phyloP scores from a whole-genome alignment of 1,140 invertebrate genomes.

The Papilio polyxenes region DNA sequence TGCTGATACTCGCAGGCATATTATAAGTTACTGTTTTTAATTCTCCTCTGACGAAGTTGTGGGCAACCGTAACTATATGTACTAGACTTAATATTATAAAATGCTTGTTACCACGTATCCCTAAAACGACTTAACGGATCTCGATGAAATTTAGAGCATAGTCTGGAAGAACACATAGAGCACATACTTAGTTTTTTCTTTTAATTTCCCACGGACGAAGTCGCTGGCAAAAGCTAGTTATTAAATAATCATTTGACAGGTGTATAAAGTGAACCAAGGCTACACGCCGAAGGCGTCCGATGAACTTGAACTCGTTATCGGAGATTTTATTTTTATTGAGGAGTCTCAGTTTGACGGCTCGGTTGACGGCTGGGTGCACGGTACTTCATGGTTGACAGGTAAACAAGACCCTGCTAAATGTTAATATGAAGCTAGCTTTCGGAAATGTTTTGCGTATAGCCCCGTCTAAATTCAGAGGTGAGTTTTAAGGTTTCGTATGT shows the following conservation, averaged over 20 bases:
- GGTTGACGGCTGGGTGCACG: slow-evolving; percentile 92
- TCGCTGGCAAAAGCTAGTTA: not conserved
- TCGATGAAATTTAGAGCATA: too few species aligned
- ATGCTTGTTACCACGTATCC: too few species aligned
- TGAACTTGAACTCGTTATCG: slow-evolving; percentile 91
- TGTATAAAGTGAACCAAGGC: slow-evolving; percentile 90
- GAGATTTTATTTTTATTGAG: slow-evolving; percentile 92
- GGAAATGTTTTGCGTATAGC: slow-evolving; percentile 11
- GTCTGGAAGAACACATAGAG: too few species aligned
- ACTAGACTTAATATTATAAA: too few species aligned
- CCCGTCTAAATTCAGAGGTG: slow-evolving; percentile 50
- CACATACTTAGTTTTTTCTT: too few species aligned
- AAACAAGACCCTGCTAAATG: slow-evolving; percentile 29
- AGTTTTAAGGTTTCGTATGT: slow-evolving; percentile 41
- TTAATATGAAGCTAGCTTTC: slow-evolving; percentile 17
- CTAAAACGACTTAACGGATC: too few species aligned
- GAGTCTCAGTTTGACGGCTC: slow-evolving; percentile 86
- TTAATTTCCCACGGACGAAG: too few species aligned
- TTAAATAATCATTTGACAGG: slow-evolving; percentile 74
- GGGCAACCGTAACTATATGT: too few species aligned
- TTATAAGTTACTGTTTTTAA: too few species aligned
- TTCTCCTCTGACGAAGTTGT: too few species aligned
- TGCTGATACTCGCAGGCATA: too few species aligned
- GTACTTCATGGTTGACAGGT: slow-evolving; percentile 91
- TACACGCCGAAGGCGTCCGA: slow-evolving; percentile 89